These are phyloP conservation scores for Paguma larvata DNA, from an alignment of 2,797 vertebrate species.

Conservation along the genomic window DNA sequence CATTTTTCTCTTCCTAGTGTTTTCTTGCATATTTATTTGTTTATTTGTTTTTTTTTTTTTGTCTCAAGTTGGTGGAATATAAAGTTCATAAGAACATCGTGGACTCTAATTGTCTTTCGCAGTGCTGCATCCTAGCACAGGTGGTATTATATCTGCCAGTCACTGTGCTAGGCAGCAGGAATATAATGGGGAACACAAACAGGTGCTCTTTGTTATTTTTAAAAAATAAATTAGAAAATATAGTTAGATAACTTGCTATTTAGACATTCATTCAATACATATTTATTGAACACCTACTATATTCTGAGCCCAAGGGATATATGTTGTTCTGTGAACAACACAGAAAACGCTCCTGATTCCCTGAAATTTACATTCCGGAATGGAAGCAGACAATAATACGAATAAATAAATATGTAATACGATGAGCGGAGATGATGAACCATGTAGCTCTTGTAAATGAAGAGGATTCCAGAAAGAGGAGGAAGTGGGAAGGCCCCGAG, in stretches of 20 bases:
- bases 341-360: not conserved
- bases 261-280: not conserved
- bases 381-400: not conserved
- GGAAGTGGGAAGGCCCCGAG: not conserved
- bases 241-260: conserved; percentile 34
- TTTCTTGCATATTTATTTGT: not conserved
- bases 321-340: not conserved
- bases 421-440: not conserved
- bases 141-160: not conserved
- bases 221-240: not conserved
- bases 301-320: not conserved
- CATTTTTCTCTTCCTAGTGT: not conserved
- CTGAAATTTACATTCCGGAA: conserved; percentile 48
- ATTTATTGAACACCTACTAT: not conserved
- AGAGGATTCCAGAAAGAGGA: not conserved
- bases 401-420: not conserved
- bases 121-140: not conserved
- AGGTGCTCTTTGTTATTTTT: not conserved
- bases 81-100: accelerated
- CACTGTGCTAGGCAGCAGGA: not conserved
- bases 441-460: not conserved
- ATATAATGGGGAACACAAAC: not conserved
- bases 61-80: not conserved
- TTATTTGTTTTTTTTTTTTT: not conserved
- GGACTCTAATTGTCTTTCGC: not conserved